Percentiles rank a stretch among this genome's conserved stretches.
Conservation (phyloP, 2,888 invertebrate species). For the Laothoe populi region DNA sequence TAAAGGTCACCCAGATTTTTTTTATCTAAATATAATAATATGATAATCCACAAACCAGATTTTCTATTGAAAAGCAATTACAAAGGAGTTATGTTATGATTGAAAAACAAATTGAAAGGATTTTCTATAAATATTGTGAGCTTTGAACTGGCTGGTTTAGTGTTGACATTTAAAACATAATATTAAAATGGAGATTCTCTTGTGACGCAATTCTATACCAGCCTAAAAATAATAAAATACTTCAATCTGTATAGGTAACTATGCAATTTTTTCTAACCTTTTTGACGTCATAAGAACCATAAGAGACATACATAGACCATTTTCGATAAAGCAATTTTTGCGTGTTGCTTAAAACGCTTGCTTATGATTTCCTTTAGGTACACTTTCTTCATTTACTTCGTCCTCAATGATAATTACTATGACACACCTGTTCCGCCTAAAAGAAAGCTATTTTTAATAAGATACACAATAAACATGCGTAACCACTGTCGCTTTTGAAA, state of each 20-base stretch:
- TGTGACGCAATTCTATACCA: no score
- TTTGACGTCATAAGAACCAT: no score
- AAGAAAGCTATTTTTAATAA: conserved; percentile 40
- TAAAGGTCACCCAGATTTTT: neutral
- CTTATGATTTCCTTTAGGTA: no score
- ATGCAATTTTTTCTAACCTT: no score
- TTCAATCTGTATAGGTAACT: no score
- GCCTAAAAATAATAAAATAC: no score
- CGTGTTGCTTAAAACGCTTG: no score
- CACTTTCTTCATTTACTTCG: no score
- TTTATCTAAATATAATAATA: neutral
- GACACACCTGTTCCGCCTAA: conserved; percentile 24
- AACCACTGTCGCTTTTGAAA: conserved; percentile 39
- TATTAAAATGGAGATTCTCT: no score
- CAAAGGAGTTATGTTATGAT: neutral
- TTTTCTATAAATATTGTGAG: neutral
- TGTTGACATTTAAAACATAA: neutral
- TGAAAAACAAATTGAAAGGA: neutral
- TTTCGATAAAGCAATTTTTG: no score
- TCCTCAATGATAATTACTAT: neutral
- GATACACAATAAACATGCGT: conserved; percentile 30
- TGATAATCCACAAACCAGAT: neutral
- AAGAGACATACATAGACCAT: no score
- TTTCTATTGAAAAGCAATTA: neutral
- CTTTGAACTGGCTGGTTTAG: neutral